Conservation (phyloP, 2,113 vertebrate species). For the Eretmochelys imbricata region DNA sequence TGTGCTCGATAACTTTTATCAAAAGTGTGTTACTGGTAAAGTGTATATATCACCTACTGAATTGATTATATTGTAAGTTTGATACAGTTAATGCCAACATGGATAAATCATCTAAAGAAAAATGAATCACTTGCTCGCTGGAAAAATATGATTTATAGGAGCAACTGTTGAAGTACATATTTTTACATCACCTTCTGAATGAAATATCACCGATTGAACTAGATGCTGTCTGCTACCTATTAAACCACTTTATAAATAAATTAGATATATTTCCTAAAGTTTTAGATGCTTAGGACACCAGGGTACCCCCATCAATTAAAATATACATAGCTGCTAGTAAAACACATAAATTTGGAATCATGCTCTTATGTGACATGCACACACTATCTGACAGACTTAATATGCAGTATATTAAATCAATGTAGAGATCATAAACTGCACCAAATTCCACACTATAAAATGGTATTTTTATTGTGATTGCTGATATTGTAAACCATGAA, state of each 20-base stretch:
- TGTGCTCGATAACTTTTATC: constrained; percentile 9
- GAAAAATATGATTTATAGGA: constrained; percentile 25
- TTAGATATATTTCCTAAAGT: neutral
- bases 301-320: constrained; percentile 29
- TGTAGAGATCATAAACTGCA: constrained; percentile 19
- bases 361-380: neutral
- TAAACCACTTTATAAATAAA: neutral
- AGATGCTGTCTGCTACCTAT: neutral
- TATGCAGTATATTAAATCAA: neutral
- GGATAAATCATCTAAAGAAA: constrained; percentile 14
- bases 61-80: constrained; percentile 21
- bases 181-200: constrained; percentile 15
- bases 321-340: neutral
- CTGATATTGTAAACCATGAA: neutral
- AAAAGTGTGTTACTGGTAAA: neutral
- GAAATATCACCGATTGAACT: neutral
- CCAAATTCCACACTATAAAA: neutral
- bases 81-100: neutral
- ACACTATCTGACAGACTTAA: neutral
- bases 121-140: neutral
- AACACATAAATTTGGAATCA: neutral
- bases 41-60: neutral
- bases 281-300: constrained; percentile 3
- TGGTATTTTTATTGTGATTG: constrained; percentile 42
- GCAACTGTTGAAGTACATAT: neutral